A percentile compares a stretch with the other conserved stretches of the same genome.
These are phyloP conservation scores for Chaenodraco wilsoni DNA, from an alignment of 2,797 vertebrate genomes.

Conservation along the genomic window DNA sequence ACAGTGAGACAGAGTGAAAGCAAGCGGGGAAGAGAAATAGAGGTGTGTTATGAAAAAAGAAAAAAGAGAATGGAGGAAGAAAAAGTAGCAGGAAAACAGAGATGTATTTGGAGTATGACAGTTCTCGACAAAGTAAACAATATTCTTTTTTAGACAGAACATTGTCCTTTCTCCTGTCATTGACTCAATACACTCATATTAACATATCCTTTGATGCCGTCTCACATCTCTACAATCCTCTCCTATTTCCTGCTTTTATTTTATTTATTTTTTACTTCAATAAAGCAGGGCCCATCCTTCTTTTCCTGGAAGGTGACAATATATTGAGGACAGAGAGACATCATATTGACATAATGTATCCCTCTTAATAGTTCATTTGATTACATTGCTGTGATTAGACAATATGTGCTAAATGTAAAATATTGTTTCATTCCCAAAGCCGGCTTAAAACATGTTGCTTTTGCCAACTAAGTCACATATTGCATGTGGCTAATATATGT, in stretches of 20 bases:
- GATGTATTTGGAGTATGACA: no score
- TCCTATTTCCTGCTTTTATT: background rate
- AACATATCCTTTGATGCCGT: no score
- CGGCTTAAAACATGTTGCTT: background rate
- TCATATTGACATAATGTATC: background rate
- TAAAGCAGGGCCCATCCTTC: background rate
- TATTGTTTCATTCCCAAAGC: background rate
- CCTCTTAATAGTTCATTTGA: background rate
- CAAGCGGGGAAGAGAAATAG: conserved; percentile 17
- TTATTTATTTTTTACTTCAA: background rate
- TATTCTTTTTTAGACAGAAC: background rate
- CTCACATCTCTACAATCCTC: background rate
- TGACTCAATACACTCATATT: background rate
- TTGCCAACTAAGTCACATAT: conserved; percentile 1
- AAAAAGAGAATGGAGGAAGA: background rate
- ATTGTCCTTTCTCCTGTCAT: background rate
- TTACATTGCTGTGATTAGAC: conserved; percentile 4
- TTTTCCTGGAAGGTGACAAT: conserved; percentile 5
- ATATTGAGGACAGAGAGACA: conserved; percentile 2
- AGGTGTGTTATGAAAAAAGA: background rate
- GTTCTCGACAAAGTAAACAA: background rate
- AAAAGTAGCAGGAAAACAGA: background rate
- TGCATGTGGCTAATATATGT: background rate
- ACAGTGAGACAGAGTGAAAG: conserved; percentile 24
- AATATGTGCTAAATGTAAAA: background rate